Evolutionary conservation across 2,888 invertebrate genomes (phyloP), one percentile per base, ranked within the genome.

Genomic region (Leptopterna dolabrata): DNA sequence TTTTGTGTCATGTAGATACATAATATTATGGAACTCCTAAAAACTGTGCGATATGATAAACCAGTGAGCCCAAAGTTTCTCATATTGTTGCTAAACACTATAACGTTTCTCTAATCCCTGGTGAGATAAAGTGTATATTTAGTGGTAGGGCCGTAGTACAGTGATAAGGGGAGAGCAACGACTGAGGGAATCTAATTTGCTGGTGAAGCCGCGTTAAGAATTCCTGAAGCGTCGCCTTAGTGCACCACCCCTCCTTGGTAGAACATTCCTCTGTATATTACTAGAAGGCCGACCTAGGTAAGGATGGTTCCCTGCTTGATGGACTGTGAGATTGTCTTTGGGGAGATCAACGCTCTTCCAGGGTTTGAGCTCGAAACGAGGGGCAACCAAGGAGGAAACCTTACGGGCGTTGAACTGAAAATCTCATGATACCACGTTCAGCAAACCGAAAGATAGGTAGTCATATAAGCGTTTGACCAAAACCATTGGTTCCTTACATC

Each of bases 251-350:
- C 78, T 45, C 29, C 24, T 24, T 27, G 19, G 27, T 13, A 24
- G n/a, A 36, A 55, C 45, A 81, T 81, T 81, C 81, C 81, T 51
- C 78, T 43, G 78, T 78, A 78, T 78, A 78, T 78, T 81, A 81
- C 81, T 36, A 29, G 41, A 78, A 78, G 47, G 14, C 27, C 81
- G 47, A 81, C 81, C 81, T 81, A n/a, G 36, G 55, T 14, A 24
- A 27, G 55, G 81, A 19, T 16, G 81, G n/a, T 19, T 19, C 24
- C 41, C 7, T 81, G 81, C 55, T 81, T 81, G 81, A 81, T 81
- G 81, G 81, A 81, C 81, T 81, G 81, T 81, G 36, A 81, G 81
- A 81, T 81, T 81, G 81, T 81, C 81, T 81, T 81, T 30, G 55
- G 30, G 24, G 78, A 24, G 43, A 78, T 78, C 78, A 45, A 78